Evolutionary conservation across 2,888 invertebrate genomes (phyloP).

Genomic region (Hirtodrosophila alboralis): DNA sequence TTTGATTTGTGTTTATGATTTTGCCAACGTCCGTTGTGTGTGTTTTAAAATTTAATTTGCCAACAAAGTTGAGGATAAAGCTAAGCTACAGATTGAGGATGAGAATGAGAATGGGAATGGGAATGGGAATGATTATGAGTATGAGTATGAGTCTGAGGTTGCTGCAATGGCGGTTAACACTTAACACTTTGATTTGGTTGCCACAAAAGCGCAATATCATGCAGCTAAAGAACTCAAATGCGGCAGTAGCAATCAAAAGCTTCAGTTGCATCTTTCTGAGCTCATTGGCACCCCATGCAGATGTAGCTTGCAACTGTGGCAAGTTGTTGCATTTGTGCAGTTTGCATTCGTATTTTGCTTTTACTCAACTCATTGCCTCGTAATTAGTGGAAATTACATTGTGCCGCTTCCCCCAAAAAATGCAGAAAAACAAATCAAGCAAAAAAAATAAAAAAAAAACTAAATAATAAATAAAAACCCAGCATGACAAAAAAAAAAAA

Average conservation of each 20-base stretch:
- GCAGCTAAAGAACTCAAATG: too few species aligned
- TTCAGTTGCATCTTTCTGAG: slow-evolving; percentile 14
- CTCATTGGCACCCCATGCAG: slow-evolving; percentile 51
- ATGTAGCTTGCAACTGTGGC: slow-evolving; percentile 47
- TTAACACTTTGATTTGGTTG: slow-evolving; percentile 24
- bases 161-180: slow-evolving; percentile 35
- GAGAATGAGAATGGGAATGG: not conserved
- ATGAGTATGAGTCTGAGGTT: not conserved
- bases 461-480: too few species aligned
- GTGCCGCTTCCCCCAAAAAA: slow-evolving; percentile 62
- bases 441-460: too few species aligned
- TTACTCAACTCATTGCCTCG: slow-evolving; percentile 75
- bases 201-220: slow-evolving; percentile 69
- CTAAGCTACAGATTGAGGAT: slow-evolving; percentile 1
- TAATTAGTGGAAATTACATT: slow-evolving; percentile 79
- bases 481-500: slow-evolving; percentile 7
- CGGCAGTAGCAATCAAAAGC: slow-evolving; percentile 1
- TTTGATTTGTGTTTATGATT: slow-evolving; percentile 74
- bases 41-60: slow-evolving; percentile 64
- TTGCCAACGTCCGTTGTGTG: slow-evolving; percentile 59
- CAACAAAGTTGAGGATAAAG: slow-evolving; percentile 5
- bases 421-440: slow-evolving; percentile 23
- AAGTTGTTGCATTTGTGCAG: too few species aligned
- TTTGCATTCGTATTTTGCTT: slow-evolving; percentile 51
- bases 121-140: slow-evolving; percentile 1